These are phyloP conservation scores for Melanotaenia duboulayi DNA, from an alignment of 2,113 vertebrate genomes.

Conservation along the genomic window DNA sequence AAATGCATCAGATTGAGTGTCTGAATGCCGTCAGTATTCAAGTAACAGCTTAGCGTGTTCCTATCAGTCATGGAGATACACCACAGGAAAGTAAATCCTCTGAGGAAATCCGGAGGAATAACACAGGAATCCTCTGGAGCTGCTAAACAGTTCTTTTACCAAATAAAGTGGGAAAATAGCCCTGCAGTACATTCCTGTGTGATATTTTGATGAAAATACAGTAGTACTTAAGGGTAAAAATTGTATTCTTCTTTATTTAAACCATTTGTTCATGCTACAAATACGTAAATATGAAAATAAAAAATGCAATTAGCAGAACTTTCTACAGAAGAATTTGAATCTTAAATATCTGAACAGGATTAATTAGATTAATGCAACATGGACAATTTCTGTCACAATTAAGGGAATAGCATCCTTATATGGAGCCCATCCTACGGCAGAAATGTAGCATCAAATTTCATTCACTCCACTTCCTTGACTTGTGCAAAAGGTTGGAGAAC, in stretches of 20 bases:
- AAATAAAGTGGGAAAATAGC: not conserved
- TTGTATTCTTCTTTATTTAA: not conserved
- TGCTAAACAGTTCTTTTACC: not conserved
- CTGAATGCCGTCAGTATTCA: constrained; percentile 32
- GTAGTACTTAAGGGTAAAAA: not conserved
- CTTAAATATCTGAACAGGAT: no score
- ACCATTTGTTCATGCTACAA: no score
- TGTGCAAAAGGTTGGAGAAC: constrained; percentile 5
- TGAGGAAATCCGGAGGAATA: constrained; percentile 40
- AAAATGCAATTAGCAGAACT: no score
- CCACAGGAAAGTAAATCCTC: constrained; percentile 27
- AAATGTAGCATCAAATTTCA: not conserved
- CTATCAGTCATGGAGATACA: constrained; percentile 7
- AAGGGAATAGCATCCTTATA: not conserved
- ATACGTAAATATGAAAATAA: no score
- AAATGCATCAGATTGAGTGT: constrained; percentile 20
- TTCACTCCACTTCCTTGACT: not conserved
- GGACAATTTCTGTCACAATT: not conserved
- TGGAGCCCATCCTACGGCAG: not conserved
- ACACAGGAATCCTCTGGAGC: not conserved
- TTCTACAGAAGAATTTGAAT: no score
- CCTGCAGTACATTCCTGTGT: no score
- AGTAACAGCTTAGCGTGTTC: constrained; percentile 33
- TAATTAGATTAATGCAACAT: not conserved
- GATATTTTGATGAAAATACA: not conserved